Evolutionary conservation across 1,140 invertebrate species (phyloP).

Genomic region (Batillaria attramentaria): DNA sequence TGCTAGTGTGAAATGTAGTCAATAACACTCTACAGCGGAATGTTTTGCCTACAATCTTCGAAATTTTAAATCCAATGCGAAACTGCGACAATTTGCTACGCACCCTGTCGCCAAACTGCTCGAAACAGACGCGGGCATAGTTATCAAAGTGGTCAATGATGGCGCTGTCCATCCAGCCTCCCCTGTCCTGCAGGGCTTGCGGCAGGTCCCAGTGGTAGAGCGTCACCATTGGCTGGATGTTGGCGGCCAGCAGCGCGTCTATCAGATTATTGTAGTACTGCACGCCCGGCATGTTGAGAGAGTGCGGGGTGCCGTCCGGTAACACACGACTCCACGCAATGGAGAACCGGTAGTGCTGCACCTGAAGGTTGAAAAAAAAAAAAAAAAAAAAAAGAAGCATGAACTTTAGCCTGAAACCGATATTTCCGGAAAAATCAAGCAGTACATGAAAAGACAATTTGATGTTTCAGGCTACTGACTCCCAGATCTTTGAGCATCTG

Average conservation of each 20-base stretch:
- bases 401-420: no score
- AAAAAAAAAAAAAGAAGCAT: no score
- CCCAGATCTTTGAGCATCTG: slow-evolving; percentile 72
- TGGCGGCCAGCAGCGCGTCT: slow-evolving; percentile 51
- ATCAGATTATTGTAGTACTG: slow-evolving; percentile 68
- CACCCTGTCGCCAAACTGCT: slow-evolving; percentile 66
- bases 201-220: slow-evolving; percentile 75
- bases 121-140: slow-evolving; percentile 68
- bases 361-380: no score
- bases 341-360: slow-evolving; percentile 67
- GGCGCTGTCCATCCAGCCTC: slow-evolving; percentile 74
- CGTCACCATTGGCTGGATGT: slow-evolving; percentile 73
- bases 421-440: no score
- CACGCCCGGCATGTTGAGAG: slow-evolving; percentile 56
- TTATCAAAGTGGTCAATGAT: slow-evolving; percentile 74
- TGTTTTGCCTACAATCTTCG: no score
- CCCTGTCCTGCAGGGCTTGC: slow-evolving; percentile 57
- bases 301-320: slow-evolving; percentile 53
- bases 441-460: no score
- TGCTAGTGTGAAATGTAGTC: no score
- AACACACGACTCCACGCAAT: slow-evolving; percentile 66
- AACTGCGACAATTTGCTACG: no score
- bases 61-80: no score
- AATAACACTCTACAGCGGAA: no score
- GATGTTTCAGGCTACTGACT: slow-evolving; percentile 69